Percentiles rank a stretch among this genome's conserved stretches.
Evolutionary conservation across 2,113 vertebrate genomes (phyloP).

Genomic region (Drymodes brunneopygia): DNA sequence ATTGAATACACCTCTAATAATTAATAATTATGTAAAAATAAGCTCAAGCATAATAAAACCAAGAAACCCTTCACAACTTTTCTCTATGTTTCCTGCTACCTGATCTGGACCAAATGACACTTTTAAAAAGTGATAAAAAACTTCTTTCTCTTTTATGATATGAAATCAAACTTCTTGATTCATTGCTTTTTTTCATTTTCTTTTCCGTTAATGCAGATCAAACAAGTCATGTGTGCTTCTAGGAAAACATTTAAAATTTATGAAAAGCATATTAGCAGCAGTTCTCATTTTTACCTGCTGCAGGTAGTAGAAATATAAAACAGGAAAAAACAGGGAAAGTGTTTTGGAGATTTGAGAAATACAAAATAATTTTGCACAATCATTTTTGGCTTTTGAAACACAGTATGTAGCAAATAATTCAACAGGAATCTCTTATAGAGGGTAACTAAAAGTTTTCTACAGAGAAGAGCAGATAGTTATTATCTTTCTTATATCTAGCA

Average conservation of each 20-base stretch:
- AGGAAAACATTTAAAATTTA: not conserved
- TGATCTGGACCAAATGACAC: not conserved
- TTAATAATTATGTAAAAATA: not conserved
- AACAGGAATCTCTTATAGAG: not conserved
- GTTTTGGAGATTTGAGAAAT: not conserved
- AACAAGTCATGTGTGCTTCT: fast-evolving
- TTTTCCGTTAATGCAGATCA: not conserved
- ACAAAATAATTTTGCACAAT: not conserved
- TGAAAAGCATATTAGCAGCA: not conserved
- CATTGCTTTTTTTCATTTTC: not conserved
- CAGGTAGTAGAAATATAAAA: not conserved
- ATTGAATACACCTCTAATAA: not conserved
- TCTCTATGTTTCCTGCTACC: not conserved
- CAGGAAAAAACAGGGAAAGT: not conserved
- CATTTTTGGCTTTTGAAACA: not conserved
- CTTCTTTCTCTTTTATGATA: not conserved
- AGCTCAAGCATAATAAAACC: not conserved
- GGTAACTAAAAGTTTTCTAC: not conserved
- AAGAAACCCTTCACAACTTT: fast-evolving
- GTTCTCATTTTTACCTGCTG: not conserved
- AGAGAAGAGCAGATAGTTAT: not conserved
- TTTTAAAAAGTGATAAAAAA: not conserved
- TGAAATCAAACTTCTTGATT: not conserved
- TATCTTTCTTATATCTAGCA: not conserved
- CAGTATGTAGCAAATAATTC: not conserved